Evolutionary conservation across 2,888 invertebrate genomes (phyloP), one percentile per base, ranked within the genome.

Genomic region (Beris morrisii): DNA sequence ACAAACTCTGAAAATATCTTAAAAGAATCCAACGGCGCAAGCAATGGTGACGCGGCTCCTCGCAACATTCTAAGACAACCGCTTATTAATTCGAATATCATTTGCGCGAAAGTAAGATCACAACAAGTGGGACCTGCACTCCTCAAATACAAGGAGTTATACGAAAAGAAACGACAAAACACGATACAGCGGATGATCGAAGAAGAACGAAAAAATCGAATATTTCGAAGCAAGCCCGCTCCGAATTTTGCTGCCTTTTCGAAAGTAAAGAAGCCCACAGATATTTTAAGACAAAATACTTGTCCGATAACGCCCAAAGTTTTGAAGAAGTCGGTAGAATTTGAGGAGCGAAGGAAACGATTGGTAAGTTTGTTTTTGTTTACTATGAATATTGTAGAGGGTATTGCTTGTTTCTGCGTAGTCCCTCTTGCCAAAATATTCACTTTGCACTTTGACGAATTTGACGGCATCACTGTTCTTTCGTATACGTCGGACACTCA

Each of bases 211-310:
- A 78, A 77, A 65, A 74, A 73, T 50, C 74, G 80, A 1, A 67
- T 76, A 65, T 80, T 80, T 68, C 78, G 74, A 28, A 78, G 80
- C 53, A 73, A 75, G 0, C 80, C 79, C 4, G 75, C 72, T 15
- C 79, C 79, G 0, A 78, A 78, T 44, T 78, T 77, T 6, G 66
- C 67, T 0, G 28, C 75, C 46, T 71, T 73, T 43, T 70, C 63
- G n/a, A 53, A 59, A 56, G 2, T 13, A 11, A 32, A 32, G 12
- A 38, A 22, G 22, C 50, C 52, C 3, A 11, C 12, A 9, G 61
- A 61, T 5, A 1, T 28, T 12, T 38, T 22, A 2, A 28, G 5
- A 15, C 15, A 30, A 4, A 5, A 4, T 45, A 45, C 79, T 1
- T 44, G 71, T 4, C 73, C 79, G 0, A 32, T 71, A 9, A 80